phyloP scores from a whole-genome alignment of 2,888 invertebrate species.

The Drosophila peninsularis region DNA sequence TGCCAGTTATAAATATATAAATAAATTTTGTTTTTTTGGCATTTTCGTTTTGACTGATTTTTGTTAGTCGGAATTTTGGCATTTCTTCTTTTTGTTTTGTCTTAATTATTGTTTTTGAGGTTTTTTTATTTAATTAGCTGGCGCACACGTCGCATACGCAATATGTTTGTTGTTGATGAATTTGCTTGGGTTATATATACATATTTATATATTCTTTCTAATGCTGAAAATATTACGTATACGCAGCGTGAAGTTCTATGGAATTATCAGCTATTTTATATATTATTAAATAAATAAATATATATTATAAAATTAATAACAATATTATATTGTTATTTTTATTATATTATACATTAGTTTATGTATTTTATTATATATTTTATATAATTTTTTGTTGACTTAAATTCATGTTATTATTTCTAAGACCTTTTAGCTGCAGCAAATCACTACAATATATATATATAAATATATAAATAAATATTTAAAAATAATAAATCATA shows the following conservation, averaged over 20 bases:
- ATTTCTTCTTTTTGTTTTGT: slow-evolving; percentile 22
- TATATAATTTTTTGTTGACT: too few species aligned
- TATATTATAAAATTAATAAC: neutral
- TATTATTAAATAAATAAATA: neutral
- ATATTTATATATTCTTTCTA: neutral
- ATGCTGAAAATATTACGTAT: neutral
- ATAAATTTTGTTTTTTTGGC: slow-evolving; percentile 22
- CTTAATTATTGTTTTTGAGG: slow-evolving; percentile 5
- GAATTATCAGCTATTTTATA: neutral
- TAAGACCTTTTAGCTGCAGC: too few species aligned
- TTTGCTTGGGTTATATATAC: neutral
- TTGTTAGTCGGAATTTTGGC: slow-evolving; percentile 14
- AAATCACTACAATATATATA: too few species aligned
- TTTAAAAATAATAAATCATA: neutral
- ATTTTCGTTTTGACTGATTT: slow-evolving; percentile 20
- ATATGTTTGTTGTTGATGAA: slow-evolving; percentile 8
- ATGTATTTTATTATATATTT: too few species aligned
- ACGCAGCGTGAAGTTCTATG: neutral
- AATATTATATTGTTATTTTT: too few species aligned
- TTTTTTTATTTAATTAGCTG: slow-evolving; percentile 55
- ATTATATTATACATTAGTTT: too few species aligned
- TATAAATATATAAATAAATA: neutral
- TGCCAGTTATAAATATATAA: slow-evolving; percentile 17
- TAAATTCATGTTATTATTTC: slow-evolving; percentile 3
- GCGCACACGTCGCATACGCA: slow-evolving; percentile 60